Conservation (phyloP, 2,113 vertebrate genomes). For the Lepidothrix coronata region DNA sequence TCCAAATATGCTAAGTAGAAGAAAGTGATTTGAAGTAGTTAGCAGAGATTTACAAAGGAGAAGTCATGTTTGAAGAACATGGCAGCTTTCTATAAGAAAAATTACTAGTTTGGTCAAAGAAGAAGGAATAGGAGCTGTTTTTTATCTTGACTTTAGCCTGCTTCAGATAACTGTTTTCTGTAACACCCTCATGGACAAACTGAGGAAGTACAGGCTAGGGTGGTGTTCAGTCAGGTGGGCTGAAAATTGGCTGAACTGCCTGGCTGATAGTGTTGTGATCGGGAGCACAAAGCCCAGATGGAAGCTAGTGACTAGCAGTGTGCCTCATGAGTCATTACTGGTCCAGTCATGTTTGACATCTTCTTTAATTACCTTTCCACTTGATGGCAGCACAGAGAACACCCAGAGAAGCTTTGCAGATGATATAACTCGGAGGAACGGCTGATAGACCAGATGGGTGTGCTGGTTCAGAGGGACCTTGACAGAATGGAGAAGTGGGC, state of each 20-base stretch:
- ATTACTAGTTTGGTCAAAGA: neutral
- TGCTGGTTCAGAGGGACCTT: neutral
- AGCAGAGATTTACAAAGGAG: neutral
- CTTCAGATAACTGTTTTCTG: neutral
- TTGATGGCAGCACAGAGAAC: fast-evolving
- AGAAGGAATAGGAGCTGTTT: neutral
- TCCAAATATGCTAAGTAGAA: neutral
- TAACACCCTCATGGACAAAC: neutral
- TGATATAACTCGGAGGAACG: neutral
- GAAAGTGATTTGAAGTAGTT: neutral
- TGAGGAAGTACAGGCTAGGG: neutral
- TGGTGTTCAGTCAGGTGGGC: neutral
- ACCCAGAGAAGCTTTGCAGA: neutral
- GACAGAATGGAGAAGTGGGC: neutral
- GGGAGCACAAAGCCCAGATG: neutral
- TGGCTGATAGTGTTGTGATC: neutral
- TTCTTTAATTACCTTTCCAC: neutral
- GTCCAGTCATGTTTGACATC: neutral
- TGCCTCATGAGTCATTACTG: neutral
- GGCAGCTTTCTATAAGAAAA: neutral
- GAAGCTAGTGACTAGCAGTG: neutral
- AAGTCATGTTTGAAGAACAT: neutral
- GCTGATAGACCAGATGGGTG: neutral
- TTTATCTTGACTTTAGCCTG: neutral
- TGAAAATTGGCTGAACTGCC: neutral